phyloP scores from a whole-genome alignment of 2,113 vertebrate species.

The Delphinapterus leucas region DNA sequence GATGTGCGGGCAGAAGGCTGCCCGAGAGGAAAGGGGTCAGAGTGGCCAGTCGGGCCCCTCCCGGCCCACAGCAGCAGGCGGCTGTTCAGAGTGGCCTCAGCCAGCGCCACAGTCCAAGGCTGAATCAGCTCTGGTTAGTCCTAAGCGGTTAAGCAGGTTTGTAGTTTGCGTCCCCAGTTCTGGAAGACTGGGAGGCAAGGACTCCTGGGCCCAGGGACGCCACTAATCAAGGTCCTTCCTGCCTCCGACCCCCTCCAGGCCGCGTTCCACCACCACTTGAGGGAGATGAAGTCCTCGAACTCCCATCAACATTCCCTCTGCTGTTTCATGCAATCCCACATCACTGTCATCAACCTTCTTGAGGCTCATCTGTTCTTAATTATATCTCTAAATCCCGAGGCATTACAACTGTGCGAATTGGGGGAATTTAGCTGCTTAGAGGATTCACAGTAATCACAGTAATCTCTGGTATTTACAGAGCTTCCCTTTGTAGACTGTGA shows the following conservation, averaged over 20 bases:
- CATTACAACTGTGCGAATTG: slow-evolving; percentile 37
- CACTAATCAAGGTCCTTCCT: background rate
- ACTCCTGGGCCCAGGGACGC: background rate
- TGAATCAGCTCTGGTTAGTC: fast-evolving
- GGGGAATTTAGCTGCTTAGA: slow-evolving; percentile 53
- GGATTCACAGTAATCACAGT: slow-evolving; percentile 38
- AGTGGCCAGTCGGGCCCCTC: background rate
- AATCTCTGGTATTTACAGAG: slow-evolving; percentile 52
- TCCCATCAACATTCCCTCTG: background rate
- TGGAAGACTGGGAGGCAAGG: background rate
- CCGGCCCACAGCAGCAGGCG: background rate
- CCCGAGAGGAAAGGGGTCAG: background rate
- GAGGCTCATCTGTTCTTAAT: slow-evolving; percentile 69
- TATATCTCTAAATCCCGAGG: slow-evolving; percentile 65
- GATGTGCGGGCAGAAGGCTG: background rate
- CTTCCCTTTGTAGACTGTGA: slow-evolving; percentile 19
- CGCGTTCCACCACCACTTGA: fast-evolving
- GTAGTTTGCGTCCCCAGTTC: background rate
- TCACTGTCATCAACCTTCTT: background rate
- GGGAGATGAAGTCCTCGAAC: background rate
- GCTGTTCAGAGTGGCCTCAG: background rate
- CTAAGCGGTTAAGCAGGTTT: too few relatives aligned
- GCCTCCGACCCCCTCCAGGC: background rate
- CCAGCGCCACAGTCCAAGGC: background rate
- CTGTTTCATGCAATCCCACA: background rate